Evolutionary conservation across 2,113 vertebrate genomes (phyloP).

Genomic region (Macheiramphus alcinus): DNA sequence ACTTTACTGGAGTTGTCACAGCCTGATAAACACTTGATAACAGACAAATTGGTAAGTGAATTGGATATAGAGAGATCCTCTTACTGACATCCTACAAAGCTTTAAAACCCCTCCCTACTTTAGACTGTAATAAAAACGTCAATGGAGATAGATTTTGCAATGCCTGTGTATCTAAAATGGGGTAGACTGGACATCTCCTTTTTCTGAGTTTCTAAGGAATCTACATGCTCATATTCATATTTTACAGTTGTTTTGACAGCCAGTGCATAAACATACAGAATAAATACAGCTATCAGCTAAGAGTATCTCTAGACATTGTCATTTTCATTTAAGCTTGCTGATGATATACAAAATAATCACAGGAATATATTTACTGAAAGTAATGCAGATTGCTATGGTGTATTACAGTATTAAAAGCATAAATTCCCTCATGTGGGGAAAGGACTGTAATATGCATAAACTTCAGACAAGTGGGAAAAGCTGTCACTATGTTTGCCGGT

Average conservation of each 20-base stretch:
- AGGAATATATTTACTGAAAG: conserved; percentile 4
- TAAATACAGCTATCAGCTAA: not conserved
- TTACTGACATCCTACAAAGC: not conserved
- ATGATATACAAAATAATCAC: conserved; percentile 23
- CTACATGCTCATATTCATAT: not conserved
- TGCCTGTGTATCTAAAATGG: not conserved
- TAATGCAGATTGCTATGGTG: not conserved
- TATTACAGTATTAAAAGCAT: conserved; percentile 14
- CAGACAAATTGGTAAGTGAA: conserved; percentile 18
- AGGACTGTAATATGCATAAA: not conserved
- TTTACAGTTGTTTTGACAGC: conserved; percentile 42
- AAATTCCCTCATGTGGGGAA: not conserved
- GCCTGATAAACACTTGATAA: conserved; percentile 10
- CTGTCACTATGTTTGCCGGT: not conserved
- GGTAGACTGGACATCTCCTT: not conserved
- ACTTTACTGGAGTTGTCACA: not conserved
- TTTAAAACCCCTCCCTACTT: not conserved
- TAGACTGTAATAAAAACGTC: conserved; percentile 14
- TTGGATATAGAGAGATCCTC: conserved; percentile 24
- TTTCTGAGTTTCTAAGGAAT: not conserved
- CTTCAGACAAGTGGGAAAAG: not conserved
- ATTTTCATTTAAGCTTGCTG: conserved; percentile 13
- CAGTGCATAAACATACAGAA: not conserved
- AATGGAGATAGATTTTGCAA: not conserved
- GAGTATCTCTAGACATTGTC: conserved; percentile 26